Conservation (phyloP, 2,797 vertebrate species). For the Urocyon cinereoargenteus region DNA sequence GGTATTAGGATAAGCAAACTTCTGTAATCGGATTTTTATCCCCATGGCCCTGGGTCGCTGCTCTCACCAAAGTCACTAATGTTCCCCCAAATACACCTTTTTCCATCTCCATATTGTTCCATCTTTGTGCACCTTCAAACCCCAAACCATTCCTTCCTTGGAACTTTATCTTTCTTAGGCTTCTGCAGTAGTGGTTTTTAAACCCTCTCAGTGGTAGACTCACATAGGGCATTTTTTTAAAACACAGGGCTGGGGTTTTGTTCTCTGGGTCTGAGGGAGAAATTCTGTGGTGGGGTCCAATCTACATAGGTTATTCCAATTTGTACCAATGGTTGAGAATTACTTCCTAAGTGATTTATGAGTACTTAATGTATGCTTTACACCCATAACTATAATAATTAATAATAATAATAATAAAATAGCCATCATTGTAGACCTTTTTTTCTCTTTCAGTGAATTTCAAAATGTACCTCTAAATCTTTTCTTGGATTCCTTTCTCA, state of each 20-base stretch:
- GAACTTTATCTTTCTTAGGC: not conserved
- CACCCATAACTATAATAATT: not conserved
- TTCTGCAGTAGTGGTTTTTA: not conserved
- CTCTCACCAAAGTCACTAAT: not conserved
- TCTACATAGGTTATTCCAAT: not conserved
- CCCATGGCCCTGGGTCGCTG: too few species aligned
- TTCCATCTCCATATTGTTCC: not conserved
- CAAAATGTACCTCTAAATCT: conserved; percentile 10
- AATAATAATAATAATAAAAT: not conserved
- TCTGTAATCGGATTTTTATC: not conserved
- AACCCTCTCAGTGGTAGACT: not conserved
- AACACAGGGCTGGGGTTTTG: not conserved
- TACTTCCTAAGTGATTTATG: not conserved
- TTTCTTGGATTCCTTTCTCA: conserved; percentile 36
- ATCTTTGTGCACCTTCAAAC: not conserved
- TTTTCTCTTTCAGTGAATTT: not conserved
- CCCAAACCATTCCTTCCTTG: not conserved
- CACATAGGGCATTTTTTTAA: not conserved
- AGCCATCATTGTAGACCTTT: not conserved
- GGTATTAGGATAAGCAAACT: not conserved
- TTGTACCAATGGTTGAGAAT: not conserved
- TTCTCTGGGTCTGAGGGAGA: not conserved
- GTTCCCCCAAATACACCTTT: not conserved
- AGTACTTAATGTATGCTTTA: not conserved
- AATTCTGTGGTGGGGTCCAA: not conserved